Evolutionary conservation across 2,888 invertebrate species (phyloP).

Genomic region (Drosophila putrida): DNA sequence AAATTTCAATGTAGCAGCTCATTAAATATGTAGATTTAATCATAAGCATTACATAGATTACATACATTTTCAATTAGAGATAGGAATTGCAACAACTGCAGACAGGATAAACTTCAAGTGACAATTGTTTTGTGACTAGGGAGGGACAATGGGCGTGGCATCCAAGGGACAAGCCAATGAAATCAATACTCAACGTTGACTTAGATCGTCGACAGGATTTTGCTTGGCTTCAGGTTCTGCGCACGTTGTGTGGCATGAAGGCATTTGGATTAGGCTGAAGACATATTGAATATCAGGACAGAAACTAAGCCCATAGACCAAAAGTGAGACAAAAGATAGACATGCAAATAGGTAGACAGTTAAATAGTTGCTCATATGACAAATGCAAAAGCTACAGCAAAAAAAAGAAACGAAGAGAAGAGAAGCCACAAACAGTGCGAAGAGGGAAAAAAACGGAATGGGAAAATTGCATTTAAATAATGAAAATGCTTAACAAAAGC

Average conservation of each 20-base stretch:
- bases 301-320: slow-evolving; percentile 7
- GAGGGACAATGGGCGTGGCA: background rate
- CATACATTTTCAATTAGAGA: slow-evolving; percentile 34
- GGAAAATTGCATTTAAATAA: slow-evolving; percentile 68
- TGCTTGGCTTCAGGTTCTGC: slow-evolving; percentile 41
- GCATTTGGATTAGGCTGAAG: slow-evolving; percentile 30
- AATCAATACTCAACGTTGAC: slow-evolving; percentile 44
- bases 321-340: slow-evolving; percentile 8
- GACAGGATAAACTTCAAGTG: slow-evolving; percentile 9
- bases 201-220: slow-evolving; percentile 27
- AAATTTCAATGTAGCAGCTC: background rate
- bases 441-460: background rate
- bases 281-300: slow-evolving; percentile 42
- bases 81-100: slow-evolving; percentile 19
- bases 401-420: background rate
- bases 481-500: slow-evolving; percentile 62
- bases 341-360: background rate
- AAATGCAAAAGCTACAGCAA: slow-evolving; percentile 30
- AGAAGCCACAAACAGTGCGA: slow-evolving; percentile 23
- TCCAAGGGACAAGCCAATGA: slow-evolving; percentile 1
- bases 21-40: slow-evolving; percentile 38
- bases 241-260: slow-evolving; percentile 1
- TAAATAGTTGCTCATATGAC: slow-evolving; percentile 53
- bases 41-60: background rate
- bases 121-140: background rate